These are phyloP conservation scores for Pteronura brasiliensis DNA, from an alignment of 2,113 vertebrate species.

Conservation along the genomic window DNA sequence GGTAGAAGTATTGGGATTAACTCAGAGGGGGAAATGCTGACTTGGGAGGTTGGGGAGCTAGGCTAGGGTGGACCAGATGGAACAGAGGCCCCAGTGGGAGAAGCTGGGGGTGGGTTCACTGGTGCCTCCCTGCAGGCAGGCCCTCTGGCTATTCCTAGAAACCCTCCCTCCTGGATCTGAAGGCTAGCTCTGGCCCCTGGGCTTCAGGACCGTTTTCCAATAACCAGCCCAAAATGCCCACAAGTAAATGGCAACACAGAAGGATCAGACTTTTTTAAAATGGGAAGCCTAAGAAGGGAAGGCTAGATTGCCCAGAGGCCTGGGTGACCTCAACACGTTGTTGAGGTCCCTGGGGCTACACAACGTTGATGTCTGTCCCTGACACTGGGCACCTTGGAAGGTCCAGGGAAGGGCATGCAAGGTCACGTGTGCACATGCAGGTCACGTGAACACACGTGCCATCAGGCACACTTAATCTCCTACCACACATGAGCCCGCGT, in stretches of 20 bases:
- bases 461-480: neutral
- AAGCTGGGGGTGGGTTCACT: neutral
- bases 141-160: neutral
- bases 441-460: rapidly evolving
- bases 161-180: neutral
- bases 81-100: neutral
- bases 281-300: neutral
- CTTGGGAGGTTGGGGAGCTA: neutral
- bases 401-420: neutral
- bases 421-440: neutral
- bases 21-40: neutral
- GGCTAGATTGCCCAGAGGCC: neutral
- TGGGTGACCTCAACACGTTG: no score
- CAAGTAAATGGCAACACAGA: neutral
- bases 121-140: neutral
- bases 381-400: neutral
- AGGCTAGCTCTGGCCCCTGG: neutral
- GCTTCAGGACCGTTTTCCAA: neutral
- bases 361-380: neutral
- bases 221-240: neutral
- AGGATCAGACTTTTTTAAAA: neutral
- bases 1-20: neutral
- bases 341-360: neutral
- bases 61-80: no score
- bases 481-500: neutral